Conservation (phyloP, 2,797 vertebrate species). For the Centropyge bicolor region DNA sequence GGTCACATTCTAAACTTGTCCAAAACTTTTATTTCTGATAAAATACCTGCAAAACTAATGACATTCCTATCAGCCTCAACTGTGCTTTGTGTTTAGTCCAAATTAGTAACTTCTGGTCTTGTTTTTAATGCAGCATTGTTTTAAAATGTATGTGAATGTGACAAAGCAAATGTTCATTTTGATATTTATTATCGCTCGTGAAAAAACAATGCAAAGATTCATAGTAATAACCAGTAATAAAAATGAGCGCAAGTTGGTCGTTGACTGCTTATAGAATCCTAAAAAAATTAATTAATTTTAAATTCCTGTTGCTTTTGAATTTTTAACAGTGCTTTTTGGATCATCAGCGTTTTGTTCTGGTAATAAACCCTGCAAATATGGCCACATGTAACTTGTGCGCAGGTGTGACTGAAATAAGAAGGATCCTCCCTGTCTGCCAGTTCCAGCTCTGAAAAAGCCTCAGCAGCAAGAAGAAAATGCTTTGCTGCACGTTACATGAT, state of each 20-base stretch:
- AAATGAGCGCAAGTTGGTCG: neutral
- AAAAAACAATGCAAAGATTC: neutral
- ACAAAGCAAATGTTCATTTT: neutral
- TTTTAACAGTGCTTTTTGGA: neutral
- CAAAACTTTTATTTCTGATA: too few species aligned
- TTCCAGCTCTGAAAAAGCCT: neutral
- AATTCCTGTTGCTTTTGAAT: neutral
- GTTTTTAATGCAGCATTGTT: neutral
- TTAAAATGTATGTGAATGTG: neutral
- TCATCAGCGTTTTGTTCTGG: neutral
- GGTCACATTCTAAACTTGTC: too few species aligned
- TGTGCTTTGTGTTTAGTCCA: too few species aligned
- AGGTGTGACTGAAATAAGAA: conserved; percentile 1
- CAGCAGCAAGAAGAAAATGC: conserved; percentile 38
- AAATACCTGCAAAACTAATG: too few species aligned
- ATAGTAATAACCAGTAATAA: neutral
- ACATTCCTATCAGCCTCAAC: too few species aligned
- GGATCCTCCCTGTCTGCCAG: conserved; percentile 15
- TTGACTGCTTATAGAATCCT: neutral
- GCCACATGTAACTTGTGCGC: neutral
- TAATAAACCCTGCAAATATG: neutral
- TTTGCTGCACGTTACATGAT: conserved; percentile 46
- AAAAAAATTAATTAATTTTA: neutral
- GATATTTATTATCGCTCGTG: neutral
- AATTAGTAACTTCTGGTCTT: too few species aligned